Evolutionary conservation across 2,797 vertebrate species (phyloP).

Genomic region (Brotogeris chrysoptera): DNA sequence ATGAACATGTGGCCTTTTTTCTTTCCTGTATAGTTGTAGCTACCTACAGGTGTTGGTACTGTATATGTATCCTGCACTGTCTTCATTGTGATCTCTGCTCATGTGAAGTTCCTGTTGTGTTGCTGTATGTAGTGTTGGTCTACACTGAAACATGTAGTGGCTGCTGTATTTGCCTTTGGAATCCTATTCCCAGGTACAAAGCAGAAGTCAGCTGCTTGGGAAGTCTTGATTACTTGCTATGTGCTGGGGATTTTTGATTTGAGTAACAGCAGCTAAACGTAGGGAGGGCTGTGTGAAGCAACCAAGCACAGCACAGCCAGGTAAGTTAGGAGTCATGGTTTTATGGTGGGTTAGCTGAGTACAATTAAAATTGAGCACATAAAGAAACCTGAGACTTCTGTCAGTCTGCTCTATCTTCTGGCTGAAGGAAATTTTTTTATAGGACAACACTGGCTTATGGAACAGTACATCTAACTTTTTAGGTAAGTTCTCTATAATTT

Average conservation of each 20-base stretch:
- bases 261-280: neutral
- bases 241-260: neutral
- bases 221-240: neutral
- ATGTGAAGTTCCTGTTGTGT: neutral
- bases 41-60: neutral
- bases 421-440: neutral
- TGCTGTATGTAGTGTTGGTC: rapidly evolving
- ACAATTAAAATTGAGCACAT: neutral
- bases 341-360: neutral
- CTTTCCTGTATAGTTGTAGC: neutral
- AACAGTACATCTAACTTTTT: neutral
- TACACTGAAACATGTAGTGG: neutral
- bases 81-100: neutral
- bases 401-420: neutral
- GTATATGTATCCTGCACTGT: neutral
- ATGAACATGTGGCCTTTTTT: conserved; percentile 37
- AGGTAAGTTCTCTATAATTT: neutral
- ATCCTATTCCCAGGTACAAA: neutral
- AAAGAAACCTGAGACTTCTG: neutral
- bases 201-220: neutral
- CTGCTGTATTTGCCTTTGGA: neutral
- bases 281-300: neutral
- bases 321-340: neutral
- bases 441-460: rapidly evolving
- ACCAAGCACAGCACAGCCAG: neutral